A percentile compares a stretch with the other conserved stretches of the same genome.
Evolutionary conservation across 2,888 invertebrate species (phyloP).

Genomic region (Antitype chi): DNA sequence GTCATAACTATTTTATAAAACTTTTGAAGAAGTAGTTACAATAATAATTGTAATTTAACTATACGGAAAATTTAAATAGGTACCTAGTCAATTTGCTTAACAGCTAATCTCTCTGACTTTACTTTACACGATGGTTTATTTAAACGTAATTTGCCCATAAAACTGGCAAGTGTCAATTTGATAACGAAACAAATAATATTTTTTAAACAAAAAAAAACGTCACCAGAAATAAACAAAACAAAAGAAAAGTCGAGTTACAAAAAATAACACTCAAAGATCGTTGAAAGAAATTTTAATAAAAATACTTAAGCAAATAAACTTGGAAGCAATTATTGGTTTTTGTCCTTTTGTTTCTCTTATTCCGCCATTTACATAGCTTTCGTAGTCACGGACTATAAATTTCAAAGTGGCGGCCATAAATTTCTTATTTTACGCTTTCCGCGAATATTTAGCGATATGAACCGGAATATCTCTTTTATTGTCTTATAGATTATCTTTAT

Average conservation of each 20-base stretch:
- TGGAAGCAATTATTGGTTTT: conserved; percentile 70
- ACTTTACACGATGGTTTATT: neutral
- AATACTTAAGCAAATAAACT: conserved; percentile 60
- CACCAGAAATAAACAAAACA: conserved; percentile 9
- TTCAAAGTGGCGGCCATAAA: conserved; percentile 67
- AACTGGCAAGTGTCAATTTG: neutral
- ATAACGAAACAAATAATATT: neutral
- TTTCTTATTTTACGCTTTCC: conserved; percentile 73
- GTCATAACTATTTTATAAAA: too few relatives aligned
- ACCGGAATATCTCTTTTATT: conserved; percentile 64
- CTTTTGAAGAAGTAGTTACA: too few relatives aligned
- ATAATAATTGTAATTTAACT: too few relatives aligned
- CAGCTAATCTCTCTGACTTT: too few relatives aligned
- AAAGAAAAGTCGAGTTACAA: conserved; percentile 14
- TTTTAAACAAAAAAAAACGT: neutral
- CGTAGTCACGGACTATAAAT: conserved; percentile 70
- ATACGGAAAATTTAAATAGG: too few relatives aligned
- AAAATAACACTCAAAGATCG: conserved; percentile 36
- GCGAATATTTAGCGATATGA: conserved; percentile 70
- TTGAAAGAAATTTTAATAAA: conserved; percentile 63
- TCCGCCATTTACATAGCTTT: conserved; percentile 66
- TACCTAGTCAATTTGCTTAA: too few relatives aligned
- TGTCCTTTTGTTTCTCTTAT: conserved; percentile 65
- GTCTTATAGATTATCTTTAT: conserved; percentile 65
- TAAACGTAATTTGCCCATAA: neutral